phyloP scores from a whole-genome alignment of 1,140 invertebrate genomes.

The Drosophila sp. region DNA sequence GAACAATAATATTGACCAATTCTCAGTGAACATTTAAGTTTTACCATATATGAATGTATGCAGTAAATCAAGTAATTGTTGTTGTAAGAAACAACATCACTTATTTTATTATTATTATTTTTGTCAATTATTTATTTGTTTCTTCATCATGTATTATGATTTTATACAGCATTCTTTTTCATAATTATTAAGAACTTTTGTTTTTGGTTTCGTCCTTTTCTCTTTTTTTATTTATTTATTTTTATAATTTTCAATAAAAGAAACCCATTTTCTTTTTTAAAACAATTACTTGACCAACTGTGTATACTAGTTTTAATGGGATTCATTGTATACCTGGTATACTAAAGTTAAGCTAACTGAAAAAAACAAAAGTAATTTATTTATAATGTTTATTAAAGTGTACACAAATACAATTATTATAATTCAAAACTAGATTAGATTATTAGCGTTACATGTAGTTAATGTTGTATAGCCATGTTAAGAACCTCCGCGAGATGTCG shows the following conservation, averaged over 20 bases:
- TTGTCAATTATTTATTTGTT: too few species aligned
- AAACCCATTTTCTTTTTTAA: too few species aligned
- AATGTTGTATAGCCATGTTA: constrained; percentile 36
- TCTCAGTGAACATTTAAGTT: constrained; percentile 9
- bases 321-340: constrained; percentile 22
- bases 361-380: constrained; percentile 58
- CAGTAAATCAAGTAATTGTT: not conserved
- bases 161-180: too few species aligned
- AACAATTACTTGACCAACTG: not conserved
- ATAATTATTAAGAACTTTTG: too few species aligned
- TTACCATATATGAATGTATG: not conserved
- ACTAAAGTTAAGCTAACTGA: constrained; percentile 19
- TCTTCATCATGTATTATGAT: too few species aligned
- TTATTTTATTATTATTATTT: too few species aligned
- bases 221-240: too few species aligned
- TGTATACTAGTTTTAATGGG: constrained; percentile 3
- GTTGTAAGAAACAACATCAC: too few species aligned
- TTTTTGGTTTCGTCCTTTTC: too few species aligned
- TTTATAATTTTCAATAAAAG: too few species aligned
- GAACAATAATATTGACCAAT: constrained; percentile 23
- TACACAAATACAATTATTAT: constrained; percentile 27
- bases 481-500: not conserved
- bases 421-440: constrained; percentile 12
- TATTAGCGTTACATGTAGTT: constrained; percentile 25
- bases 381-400: constrained; percentile 61